These are phyloP conservation scores for Cyprinodon brontotheroides DNA, from an alignment of 2,113 vertebrate genomes.

Conservation along the genomic window DNA sequence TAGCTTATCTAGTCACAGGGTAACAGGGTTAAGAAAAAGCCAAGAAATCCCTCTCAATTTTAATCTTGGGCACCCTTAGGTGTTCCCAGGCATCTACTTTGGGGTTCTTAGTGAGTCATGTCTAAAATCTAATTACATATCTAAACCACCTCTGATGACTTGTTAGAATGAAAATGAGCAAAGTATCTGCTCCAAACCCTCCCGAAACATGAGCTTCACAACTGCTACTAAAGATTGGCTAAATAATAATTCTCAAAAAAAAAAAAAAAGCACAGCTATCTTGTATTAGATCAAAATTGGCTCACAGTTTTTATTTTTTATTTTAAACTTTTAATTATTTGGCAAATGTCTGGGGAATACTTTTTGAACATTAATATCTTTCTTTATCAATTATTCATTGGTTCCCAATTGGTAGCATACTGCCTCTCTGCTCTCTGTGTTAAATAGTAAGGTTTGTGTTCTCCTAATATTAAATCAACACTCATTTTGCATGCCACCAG, in stretches of 20 bases:
- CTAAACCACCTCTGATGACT: no score
- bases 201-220: background rate
- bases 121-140: no score
- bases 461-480: background rate
- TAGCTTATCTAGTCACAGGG: no score
- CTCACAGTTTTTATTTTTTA: background rate
- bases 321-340: slow-evolving; percentile 46
- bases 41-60: no score
- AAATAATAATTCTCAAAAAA: background rate
- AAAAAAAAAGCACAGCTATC: background rate
- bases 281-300: background rate
- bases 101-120: no score
- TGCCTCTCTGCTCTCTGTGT: background rate
- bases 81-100: no score
- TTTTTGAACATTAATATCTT: slow-evolving; percentile 35
- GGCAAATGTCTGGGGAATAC: slow-evolving; percentile 15
- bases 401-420: slow-evolving; percentile 12
- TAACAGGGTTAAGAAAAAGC: no score
- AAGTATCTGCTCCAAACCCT: no score
- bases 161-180: no score
- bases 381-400: slow-evolving; percentile 59
- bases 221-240: background rate
- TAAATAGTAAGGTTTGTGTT: background rate
- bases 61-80: no score
- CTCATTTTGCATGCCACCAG: background rate